Conservation (phyloP, 2,797 vertebrate species). For the Eulemur coronatus region DNA sequence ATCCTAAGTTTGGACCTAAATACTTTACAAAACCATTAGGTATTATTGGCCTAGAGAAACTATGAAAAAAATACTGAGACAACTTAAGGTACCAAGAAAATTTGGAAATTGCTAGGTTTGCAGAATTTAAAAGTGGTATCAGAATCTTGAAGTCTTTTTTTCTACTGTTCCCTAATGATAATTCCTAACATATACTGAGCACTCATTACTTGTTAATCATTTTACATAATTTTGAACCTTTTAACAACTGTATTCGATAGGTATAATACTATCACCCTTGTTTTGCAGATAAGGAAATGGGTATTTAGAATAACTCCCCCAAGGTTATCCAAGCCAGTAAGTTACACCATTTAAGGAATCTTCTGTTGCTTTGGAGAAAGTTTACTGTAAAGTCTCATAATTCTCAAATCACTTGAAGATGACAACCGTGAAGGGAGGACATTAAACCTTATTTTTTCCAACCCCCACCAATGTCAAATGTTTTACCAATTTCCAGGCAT, state of each 20-base stretch:
- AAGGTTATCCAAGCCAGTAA: background rate
- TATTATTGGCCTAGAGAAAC: background rate
- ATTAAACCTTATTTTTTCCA: conserved; percentile 8
- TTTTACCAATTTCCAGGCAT: conserved; percentile 36
- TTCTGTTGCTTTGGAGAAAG: conserved; percentile 10
- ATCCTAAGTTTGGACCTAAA: background rate
- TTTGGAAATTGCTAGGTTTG: background rate
- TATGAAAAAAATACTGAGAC: background rate
- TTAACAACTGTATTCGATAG: background rate
- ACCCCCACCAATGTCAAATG: background rate
- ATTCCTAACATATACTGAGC: background rate
- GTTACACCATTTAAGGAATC: background rate
- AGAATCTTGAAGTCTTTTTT: background rate
- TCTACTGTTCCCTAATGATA: background rate
- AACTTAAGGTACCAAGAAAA: background rate
- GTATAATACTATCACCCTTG: background rate
- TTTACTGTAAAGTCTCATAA: conserved; percentile 14
- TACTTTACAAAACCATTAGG: background rate
- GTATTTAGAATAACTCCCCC: background rate
- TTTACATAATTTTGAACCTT: background rate
- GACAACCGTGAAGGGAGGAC: background rate
- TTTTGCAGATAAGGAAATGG: background rate
- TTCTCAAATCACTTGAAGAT: conserved; percentile 34
- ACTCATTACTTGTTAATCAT: background rate
- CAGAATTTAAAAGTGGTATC: conserved; percentile 1